phyloP scores from a whole-genome alignment of 1,140 invertebrate species.

The Euura lappo region DNA sequence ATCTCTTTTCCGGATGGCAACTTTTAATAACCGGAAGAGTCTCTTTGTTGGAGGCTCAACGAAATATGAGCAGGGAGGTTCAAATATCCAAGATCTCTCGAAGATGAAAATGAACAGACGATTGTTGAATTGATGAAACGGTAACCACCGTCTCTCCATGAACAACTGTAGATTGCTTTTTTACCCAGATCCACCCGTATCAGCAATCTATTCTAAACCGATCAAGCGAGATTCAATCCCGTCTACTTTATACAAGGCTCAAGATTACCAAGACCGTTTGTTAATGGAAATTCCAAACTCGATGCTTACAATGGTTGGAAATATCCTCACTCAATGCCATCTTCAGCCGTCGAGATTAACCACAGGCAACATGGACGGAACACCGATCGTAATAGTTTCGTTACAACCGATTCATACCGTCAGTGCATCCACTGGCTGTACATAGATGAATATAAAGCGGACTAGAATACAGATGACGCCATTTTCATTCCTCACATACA shows the following conservation, averaged over 20 bases:
- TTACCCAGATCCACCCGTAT: not conserved
- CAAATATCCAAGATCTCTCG: not conserved
- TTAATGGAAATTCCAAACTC: constrained; percentile 3
- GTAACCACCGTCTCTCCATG: not conserved
- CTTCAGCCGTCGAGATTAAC: not conserved
- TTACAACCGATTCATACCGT: not conserved
- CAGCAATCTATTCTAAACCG: constrained; percentile 7
- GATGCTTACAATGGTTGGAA: constrained; percentile 4
- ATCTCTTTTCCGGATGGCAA: too few species aligned
- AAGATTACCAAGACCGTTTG: not conserved
- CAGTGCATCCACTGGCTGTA: not conserved
- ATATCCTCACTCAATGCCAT: not conserved
- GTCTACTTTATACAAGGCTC: not conserved
- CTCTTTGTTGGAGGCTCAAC: constrained; percentile 29
- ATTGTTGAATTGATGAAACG: constrained; percentile 3
- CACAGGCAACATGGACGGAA: not conserved
- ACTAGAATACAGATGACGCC: not conserved
- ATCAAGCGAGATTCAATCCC: constrained; percentile 2
- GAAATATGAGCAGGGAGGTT: constrained; percentile 24
- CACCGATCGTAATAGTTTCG: not conserved
- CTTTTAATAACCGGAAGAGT: not conserved
- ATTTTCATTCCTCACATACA: too few species aligned
- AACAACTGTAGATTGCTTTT: not conserved
- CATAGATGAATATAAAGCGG: not conserved
- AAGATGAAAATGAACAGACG: not conserved